Evolutionary conservation across 2,797 vertebrate genomes (phyloP), one percentile per base, ranked within the genome.

Genomic region (Sebastes cheni): DNA sequence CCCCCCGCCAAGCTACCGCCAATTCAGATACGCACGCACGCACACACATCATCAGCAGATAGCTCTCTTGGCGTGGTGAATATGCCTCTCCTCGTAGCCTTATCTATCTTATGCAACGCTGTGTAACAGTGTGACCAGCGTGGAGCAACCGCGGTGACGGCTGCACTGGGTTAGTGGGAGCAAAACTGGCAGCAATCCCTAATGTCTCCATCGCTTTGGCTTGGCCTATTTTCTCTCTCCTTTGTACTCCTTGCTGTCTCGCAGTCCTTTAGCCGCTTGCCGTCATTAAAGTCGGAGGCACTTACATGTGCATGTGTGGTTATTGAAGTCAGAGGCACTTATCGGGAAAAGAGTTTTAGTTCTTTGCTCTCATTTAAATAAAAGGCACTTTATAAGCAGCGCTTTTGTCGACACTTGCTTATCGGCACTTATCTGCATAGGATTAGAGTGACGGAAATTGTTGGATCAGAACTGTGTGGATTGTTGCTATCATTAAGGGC

Each of bases 51-150:
- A 86, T 90, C 83, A 89, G 78, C 68, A 77, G 76, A 89, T 81
- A 83, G 86, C 65, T 80, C 60, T 82, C 69, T 85, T 69, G 81
- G 75, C 79, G 80, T 79, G 72, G 79, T 50, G 89, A 91, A 86
- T 86, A 80, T 74, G 90, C 84, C 85, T 88, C 83, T 88, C 83
- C 72, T 87, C 29, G 74, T 86, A 83, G 75, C 78, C 85, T 78
- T 87, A 90, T 93, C 91, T 88, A 77, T 92, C 94, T 94, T 94
- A 94, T 89, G 93, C 92, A 93, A 94, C 12, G 36, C 77, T n/a
- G 61, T 88, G 94, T 88, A 94, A 94, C 77, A 90, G 86, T 92
- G 90, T 90, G 93, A 89, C 90, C 91, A 91, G 92, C 87, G 81
- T 79, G 59, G 83, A 88, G 91, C 81, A 89, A 86, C 86, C 4